Evolutionary conservation across 2,113 vertebrate genomes (phyloP).

Genomic region (Pluvialis apricaria): DNA sequence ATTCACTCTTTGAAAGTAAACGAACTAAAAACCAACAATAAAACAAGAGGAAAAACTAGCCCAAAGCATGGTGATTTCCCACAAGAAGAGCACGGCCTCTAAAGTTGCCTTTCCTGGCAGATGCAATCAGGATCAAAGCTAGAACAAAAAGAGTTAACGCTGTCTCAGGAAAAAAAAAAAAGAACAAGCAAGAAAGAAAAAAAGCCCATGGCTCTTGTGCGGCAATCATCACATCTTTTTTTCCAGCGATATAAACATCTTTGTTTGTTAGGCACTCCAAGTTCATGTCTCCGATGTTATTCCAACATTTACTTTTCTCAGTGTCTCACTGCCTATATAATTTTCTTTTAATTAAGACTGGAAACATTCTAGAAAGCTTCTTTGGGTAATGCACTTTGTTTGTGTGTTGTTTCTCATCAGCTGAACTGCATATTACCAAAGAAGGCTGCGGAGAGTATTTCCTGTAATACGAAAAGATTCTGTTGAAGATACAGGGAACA

Average conservation of each 20-base stretch:
- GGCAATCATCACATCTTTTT: slow-evolving; percentile 53
- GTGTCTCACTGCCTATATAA: slow-evolving; percentile 52
- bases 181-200: neutral
- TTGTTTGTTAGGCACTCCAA: slow-evolving; percentile 57
- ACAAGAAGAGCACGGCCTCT: slow-evolving; percentile 37
- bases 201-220: slow-evolving; percentile 42
- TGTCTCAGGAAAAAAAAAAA: neutral
- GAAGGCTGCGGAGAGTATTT: slow-evolving; percentile 44
- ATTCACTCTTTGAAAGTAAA: slow-evolving; percentile 31
- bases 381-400: slow-evolving; percentile 38
- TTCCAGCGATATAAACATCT: slow-evolving; percentile 53
- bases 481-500: slow-evolving; percentile 46
- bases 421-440: slow-evolving; percentile 44
- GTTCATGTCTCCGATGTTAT: slow-evolving; percentile 33
- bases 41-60: slow-evolving; percentile 23
- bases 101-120: neutral
- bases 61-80: slow-evolving; percentile 52
- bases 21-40: slow-evolving; percentile 31
- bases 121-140: slow-evolving; percentile 36
- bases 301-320: slow-evolving; percentile 54
- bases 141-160: slow-evolving; percentile 40
- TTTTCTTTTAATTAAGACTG: slow-evolving; percentile 55
- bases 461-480: slow-evolving; percentile 47
- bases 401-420: slow-evolving; percentile 30
- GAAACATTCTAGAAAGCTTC: slow-evolving; percentile 62